Evolutionary conservation across 2,888 invertebrate genomes (phyloP).

Genomic region (Hemistola chrysoprasaria): DNA sequence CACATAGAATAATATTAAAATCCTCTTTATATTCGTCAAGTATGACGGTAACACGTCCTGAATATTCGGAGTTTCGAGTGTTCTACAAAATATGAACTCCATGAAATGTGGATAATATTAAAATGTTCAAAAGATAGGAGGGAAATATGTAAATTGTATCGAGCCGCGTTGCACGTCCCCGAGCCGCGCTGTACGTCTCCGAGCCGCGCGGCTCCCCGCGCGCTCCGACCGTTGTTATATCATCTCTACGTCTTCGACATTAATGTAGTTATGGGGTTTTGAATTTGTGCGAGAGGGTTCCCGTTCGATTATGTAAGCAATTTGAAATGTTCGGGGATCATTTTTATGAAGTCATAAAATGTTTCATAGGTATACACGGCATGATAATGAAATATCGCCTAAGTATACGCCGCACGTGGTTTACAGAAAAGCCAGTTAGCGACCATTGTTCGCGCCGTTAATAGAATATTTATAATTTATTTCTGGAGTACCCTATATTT

Average conservation of each 20-base stretch:
- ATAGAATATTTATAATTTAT: too few relatives aligned
- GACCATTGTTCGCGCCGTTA: background rate
- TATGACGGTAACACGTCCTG: constrained; percentile 13
- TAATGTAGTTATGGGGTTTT: constrained; percentile 30
- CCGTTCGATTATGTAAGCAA: constrained; percentile 31
- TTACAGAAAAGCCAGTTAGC: constrained; percentile 2
- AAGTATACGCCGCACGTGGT: constrained; percentile 14
- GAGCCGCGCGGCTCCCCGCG: too few relatives aligned
- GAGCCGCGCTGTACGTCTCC: too few relatives aligned
- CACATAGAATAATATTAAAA: constrained; percentile 23
- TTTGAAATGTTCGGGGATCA: constrained; percentile 28
- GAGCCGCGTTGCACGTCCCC: constrained; percentile 18
- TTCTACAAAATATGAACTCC: constrained; percentile 22
- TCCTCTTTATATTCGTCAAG: constrained; percentile 16
- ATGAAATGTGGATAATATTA: constrained; percentile 33
- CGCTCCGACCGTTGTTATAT: too few relatives aligned
- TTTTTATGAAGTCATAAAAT: constrained; percentile 30
- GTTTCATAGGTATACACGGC: constrained; percentile 25
- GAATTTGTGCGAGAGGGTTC: constrained; percentile 27
- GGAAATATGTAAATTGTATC: constrained; percentile 33
- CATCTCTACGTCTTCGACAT: constrained; percentile 23
- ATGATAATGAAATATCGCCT: constrained; percentile 26
- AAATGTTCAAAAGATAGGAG: constrained; percentile 29
- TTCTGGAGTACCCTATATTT: too few relatives aligned
- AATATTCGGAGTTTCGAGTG: constrained; percentile 20